Conservation (phyloP, 2,888 invertebrate genomes). For the Nysson spinosus region DNA sequence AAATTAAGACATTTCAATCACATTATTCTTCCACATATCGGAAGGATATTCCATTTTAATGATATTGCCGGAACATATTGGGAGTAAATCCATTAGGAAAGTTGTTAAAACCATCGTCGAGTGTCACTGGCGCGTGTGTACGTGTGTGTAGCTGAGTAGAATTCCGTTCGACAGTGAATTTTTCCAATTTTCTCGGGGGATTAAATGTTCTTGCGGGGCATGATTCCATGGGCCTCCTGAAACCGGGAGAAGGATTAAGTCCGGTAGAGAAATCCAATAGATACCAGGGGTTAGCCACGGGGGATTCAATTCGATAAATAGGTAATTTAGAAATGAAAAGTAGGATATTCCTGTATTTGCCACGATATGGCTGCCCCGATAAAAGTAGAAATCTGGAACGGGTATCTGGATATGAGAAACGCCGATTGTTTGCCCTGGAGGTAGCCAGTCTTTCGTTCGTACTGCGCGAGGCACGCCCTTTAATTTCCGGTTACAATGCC, state of each 20-base stretch:
- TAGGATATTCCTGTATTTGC: neutral
- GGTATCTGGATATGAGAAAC: conserved; percentile 48
- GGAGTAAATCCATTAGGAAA: too few species aligned
- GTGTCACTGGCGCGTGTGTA: too few species aligned
- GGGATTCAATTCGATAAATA: conserved; percentile 55
- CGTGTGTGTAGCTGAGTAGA: too few species aligned
- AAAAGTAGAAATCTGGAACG: conserved; percentile 46
- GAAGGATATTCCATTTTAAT: too few species aligned
- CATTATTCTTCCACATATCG: neutral
- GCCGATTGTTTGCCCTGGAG: conserved; percentile 43
- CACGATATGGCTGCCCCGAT: conserved; percentile 25
- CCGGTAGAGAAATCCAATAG: conserved; percentile 44
- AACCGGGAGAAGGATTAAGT: conserved; percentile 44
- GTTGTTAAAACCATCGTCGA: too few species aligned
- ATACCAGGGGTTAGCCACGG: conserved; percentile 22
- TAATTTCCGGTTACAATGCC: conserved; percentile 61
- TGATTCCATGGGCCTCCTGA: conserved; percentile 34
- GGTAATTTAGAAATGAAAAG: conserved; percentile 55
- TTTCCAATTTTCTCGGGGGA: conserved; percentile 56
- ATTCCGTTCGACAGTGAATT: conserved; percentile 36
- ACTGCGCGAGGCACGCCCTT: conserved; percentile 47
- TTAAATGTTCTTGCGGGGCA: conserved; percentile 56
- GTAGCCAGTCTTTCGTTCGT: conserved; percentile 11
- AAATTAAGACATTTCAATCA: too few species aligned
- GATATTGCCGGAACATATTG: neutral